Evolutionary conservation across 2,113 vertebrate genomes (phyloP), one percentile per base, ranked within the genome.

Genomic region (Gnathochromis pfefferi): DNA sequence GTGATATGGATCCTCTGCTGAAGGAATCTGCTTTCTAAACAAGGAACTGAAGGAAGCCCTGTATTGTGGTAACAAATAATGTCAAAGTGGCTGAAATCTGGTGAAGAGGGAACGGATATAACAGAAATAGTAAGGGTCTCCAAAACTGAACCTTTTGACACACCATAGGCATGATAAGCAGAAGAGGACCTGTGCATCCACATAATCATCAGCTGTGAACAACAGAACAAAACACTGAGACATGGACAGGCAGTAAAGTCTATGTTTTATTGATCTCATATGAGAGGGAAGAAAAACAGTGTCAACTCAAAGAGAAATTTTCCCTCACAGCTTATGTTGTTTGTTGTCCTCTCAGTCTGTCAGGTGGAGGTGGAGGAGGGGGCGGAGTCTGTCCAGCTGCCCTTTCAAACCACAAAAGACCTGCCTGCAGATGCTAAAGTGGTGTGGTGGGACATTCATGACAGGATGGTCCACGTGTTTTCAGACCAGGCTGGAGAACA

Each of bases 351-450:
- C 21, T 55, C 53, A 55, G 21, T 55, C 21, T 55, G 0, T 55
- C 53, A 55, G 53, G 53, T 55, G 53, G 0, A 55, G 53, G 53
- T 0, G 53, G 0, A 55, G 4, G 53, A 55, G 53, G 55, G 55
- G 1, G 23, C 0, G 13, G 55, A 16, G 13, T 58, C 55, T 58
- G 55, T 58, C 13, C 7, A 0, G 55, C 55, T 58, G 55, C 55
- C 55, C 7, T 58, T 8, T 9, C 5, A 58, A 28, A 58, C 26
- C 7, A 58, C 0, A 0, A 8, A 28, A 14, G 7, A 28, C 0
- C 7, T 58, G 3, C 55, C 55, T 28, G 9, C 14, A 58, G 26
- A 28, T 14, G 26, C 23, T 28, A 58, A 58, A 58, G 55, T 58
- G 26, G 26, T 16, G 55, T 28, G 26, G 55, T 28, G 7, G 55